These are phyloP conservation scores for Enoplosus armatus DNA, from an alignment of 2,797 vertebrate genomes.

Conservation along the genomic window DNA sequence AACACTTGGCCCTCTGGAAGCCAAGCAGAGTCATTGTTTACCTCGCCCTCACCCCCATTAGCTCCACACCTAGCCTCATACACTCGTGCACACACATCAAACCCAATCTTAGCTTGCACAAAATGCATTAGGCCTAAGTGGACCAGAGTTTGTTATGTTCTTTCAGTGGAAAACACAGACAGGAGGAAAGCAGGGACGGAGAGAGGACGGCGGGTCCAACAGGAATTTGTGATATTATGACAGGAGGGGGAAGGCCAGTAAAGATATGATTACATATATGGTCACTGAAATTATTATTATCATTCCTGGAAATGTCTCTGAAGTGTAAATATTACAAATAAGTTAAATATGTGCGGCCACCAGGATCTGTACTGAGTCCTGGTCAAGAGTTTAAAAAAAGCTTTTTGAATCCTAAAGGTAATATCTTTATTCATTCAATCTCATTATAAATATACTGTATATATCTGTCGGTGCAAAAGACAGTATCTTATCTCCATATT, in stretches of 20 bases:
- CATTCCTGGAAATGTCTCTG: slow-evolving; percentile 68
- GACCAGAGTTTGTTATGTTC: slow-evolving; percentile 69
- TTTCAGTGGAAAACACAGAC: slow-evolving; percentile 57
- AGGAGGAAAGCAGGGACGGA: slow-evolving; percentile 32
- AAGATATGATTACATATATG: slow-evolving; percentile 72
- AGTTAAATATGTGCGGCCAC: slow-evolving; percentile 68
- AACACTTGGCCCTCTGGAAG: slow-evolving; percentile 22
- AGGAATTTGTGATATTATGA: slow-evolving; percentile 74
- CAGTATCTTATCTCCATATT: slow-evolving; percentile 67
- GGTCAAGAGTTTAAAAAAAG: slow-evolving; percentile 24
- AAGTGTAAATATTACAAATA: slow-evolving; percentile 75
- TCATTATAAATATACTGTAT: background rate
- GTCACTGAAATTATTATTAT: slow-evolving; percentile 71
- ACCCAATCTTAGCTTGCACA: slow-evolving; percentile 40
- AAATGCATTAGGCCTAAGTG: slow-evolving; percentile 72
- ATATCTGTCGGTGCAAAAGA: background rate
- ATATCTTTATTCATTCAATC: background rate
- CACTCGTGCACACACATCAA: slow-evolving; percentile 50
- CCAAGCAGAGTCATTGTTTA: slow-evolving; percentile 38
- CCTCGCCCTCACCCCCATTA: slow-evolving; percentile 27
- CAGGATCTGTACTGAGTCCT: slow-evolving; percentile 33
- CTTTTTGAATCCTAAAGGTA: background rate
- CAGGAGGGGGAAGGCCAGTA: slow-evolving; percentile 55
- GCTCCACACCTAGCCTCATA: slow-evolving; percentile 42
- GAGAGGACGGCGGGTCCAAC: slow-evolving; percentile 33